Base-by-base conservation (phyloP, 30 jellyfish, hydroid and myxozoan species). In the Aurelia sp. region DNA sequence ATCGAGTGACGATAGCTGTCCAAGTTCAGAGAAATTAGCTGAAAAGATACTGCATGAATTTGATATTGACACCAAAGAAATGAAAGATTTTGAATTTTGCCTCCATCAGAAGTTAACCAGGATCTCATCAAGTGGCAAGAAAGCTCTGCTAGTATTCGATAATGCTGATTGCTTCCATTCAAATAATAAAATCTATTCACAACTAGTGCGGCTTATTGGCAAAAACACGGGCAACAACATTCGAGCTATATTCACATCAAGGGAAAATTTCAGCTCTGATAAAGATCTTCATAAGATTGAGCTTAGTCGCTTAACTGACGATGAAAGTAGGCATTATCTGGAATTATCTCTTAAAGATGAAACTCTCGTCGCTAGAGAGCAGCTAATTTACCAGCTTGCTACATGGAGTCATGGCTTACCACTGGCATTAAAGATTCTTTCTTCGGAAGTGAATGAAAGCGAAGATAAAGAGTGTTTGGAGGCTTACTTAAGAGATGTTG, bases 81-180 rank as follows among this genome's bases (percentile, higher is more conserved):
- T 74, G 85, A 60, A 15, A 7, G 74, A 53, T 3, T 21, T 27
- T 11, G 85, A 50, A 4, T 60, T 13, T 15, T 7, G n/a, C 30
- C 85, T 74, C 2, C 48, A 35, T 21, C 13, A 17, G 65, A 74
- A 74, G 13, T 24, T 74, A 41, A 60, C 57, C 9, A 41, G 0
- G 33, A 74, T 74, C 47, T 50, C 85, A n/a, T 58, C 85, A 11
- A 52, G 16, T 8, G 27, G 69, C 1, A 74, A 52, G 65, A 51
- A 24, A 13, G 85, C 85, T n/a, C 24, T 74, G 59, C 40, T 74
- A 20, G 16, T 74, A 3, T 74, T 74, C 55, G 85, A 74, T 74
- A 74, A 74, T 74, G 85, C 85, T 19, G 85, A 74, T 74, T 50
- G 31, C 50, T 24, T 74, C 59, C 21, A 53, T 24, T 44, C 85